Evolutionary conservation across 2,797 vertebrate species (phyloP), one percentile per base, ranked within the genome.

Genomic region (Astyanax mexicanus): DNA sequence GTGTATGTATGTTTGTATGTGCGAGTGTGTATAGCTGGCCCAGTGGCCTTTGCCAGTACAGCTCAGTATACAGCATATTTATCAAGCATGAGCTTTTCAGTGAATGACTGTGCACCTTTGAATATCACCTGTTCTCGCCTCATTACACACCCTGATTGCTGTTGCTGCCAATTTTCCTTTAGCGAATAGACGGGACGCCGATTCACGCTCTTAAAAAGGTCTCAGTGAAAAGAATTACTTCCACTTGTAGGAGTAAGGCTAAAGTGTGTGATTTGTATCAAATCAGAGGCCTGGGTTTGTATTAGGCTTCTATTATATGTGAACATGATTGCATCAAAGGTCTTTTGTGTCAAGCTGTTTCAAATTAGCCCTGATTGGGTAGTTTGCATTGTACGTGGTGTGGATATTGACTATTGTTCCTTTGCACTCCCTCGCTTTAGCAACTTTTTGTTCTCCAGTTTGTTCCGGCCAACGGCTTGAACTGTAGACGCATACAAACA

Each of bases 181-280:
- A 1, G 4, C 11, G 35, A 69, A 54, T 54, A 25, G 66, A 54
- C 21, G 32, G 17, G 13, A 38, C 17, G 66, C 32, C 66, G 52
- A 19, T 67, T 21, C n/a, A 51, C 68, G 23, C 29, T 51, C 37
- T 68, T 17, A 38, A 69, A 69, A 55, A 40, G 35, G 15, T 55
- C 35, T 10, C 3, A 7, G 51, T 42, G 23, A 69, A 69, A 69
- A 55, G 37, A 42, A 55, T 52, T 42, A 25, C 38, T 69, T 69
- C 52, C 32, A 69, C 19, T 40, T 47, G 0, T 32, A 17, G 32
- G 23, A 57, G 25, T 57, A 29, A 19, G 69, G 21, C 12, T 13
- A 69, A 40, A 10, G 32, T 25, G 32, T 25, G 21, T 55, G 51
- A 55, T 55, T 69, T 27, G 37, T 55, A 27, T 55, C 35, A 25